These are phyloP conservation scores for Chaetodon auriga DNA, from an alignment of 2,113 vertebrate genomes.

Conservation along the genomic window DNA sequence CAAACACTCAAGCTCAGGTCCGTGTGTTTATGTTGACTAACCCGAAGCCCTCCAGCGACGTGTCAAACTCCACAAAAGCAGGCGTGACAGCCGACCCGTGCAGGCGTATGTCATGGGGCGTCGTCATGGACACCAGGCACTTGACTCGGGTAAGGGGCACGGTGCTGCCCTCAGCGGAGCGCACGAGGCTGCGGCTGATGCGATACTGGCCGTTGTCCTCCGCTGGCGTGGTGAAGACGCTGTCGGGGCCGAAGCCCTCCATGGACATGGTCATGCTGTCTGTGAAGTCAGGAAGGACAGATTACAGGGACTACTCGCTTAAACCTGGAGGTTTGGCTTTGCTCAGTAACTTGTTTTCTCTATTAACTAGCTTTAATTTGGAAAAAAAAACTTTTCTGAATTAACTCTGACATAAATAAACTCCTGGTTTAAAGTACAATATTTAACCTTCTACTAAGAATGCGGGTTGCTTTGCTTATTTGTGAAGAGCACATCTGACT, in stretches of 20 bases:
- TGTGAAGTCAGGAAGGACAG: constrained; percentile 54
- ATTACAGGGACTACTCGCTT: neutral
- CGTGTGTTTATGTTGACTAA: constrained; percentile 75
- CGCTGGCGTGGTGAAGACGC: constrained; percentile 90
- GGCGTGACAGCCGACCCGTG: constrained; percentile 95
- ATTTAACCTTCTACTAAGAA: constrained; percentile 2
- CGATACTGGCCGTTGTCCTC: constrained; percentile 95
- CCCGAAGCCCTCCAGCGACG: constrained; percentile 96
- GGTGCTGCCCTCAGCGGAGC: constrained; percentile 96
- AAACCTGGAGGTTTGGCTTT: neutral
- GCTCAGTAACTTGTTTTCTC: neutral
- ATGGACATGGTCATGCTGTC: constrained; percentile 93
- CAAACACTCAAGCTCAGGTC: neutral
- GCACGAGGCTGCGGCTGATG: constrained; percentile 96
- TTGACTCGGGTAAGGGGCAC: constrained; percentile 98
- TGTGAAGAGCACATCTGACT: constrained; percentile 8
- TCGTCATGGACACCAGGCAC: constrained; percentile 99
- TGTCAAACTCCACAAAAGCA: constrained; percentile 97
- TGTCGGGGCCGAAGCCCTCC: constrained; percentile 95
- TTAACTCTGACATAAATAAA: neutral
- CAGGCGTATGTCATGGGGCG: constrained; percentile 97
- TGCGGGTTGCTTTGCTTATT: neutral
- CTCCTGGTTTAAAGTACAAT: neutral
- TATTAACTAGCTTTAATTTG: neutral
- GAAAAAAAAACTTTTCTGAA: neutral